Conservation (phyloP, 2,888 invertebrate genomes). For the Mythimna ferrago region DNA sequence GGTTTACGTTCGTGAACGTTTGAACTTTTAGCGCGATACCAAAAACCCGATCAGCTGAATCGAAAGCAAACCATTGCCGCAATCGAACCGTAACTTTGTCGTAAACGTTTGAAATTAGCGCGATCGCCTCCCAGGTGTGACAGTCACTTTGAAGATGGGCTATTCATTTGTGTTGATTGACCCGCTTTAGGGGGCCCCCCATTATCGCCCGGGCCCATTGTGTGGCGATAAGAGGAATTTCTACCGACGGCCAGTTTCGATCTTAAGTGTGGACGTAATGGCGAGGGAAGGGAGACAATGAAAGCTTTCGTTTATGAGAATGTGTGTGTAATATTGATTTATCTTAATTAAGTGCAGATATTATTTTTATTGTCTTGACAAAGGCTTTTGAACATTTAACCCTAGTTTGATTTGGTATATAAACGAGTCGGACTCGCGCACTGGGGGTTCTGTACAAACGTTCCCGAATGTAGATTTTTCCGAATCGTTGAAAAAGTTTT, state of each 20-base stretch:
- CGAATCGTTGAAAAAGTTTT: no score
- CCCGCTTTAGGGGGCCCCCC: constrained; percentile 37
- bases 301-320: neutral
- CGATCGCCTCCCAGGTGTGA: no score
- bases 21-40: no score
- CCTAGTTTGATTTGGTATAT: neutral
- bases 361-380: constrained; percentile 4
- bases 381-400: neutral
- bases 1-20: no score
- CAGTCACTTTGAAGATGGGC: constrained; percentile 44
- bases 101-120: no score
- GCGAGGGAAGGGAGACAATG: constrained; percentile 24
- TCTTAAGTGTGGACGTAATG: constrained; percentile 40
- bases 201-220: constrained; percentile 38
- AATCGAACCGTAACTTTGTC: no score
- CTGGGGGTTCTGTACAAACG: no score
- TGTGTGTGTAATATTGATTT: neutral
- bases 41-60: no score
- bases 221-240: constrained; percentile 34
- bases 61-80: no score
- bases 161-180: constrained; percentile 53
- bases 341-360: neutral
- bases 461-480: no score
- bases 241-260: constrained; percentile 36
- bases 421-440: no score